Percentiles rank a stretch among this genome's conserved stretches.
Evolutionary conservation across 1,140 invertebrate genomes (phyloP).

Genomic region (Spodoptera frugiperda): DNA sequence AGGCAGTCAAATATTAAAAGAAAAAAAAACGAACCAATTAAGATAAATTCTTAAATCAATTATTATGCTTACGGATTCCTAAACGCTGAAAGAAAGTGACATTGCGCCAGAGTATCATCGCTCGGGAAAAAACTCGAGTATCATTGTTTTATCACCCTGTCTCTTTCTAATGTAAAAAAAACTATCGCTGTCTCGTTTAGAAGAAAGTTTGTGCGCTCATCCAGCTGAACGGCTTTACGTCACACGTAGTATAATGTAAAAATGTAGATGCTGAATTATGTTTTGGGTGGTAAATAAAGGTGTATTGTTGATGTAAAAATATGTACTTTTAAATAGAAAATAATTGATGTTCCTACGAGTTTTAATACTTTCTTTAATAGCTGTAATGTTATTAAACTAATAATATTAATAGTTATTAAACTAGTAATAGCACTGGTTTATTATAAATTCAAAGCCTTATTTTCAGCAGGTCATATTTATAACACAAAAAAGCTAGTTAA

Average conservation of each 20-base stretch:
- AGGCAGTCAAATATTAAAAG: no score
- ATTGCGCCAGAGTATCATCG: conserved; percentile 67
- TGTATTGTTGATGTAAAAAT: neutral
- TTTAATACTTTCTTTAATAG: no score
- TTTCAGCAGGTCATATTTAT: no score
- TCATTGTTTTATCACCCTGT: conserved; percentile 71
- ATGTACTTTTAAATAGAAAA: no score
- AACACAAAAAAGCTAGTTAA: no score
- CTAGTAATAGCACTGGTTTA: no score
- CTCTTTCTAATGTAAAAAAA: conserved; percentile 55
- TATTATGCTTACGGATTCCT: conserved; percentile 45
- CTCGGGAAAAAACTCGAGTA: conserved; percentile 60
- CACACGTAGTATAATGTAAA: conserved; percentile 68
- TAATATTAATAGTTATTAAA: no score
- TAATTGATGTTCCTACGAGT: no score
- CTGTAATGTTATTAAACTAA: no score
- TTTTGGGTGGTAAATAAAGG: neutral
- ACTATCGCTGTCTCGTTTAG: conserved; percentile 63
- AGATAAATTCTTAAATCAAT: neutral
- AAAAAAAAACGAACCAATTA: no score
- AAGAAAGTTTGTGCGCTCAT: conserved; percentile 76
- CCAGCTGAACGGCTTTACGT: conserved; percentile 70
- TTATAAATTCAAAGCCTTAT: no score
- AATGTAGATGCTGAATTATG: conserved; percentile 33
- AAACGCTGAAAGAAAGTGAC: conserved; percentile 79